Base-by-base conservation (phyloP, 1,140 invertebrate species). In the Ceratosolen fusciceps region DNA sequence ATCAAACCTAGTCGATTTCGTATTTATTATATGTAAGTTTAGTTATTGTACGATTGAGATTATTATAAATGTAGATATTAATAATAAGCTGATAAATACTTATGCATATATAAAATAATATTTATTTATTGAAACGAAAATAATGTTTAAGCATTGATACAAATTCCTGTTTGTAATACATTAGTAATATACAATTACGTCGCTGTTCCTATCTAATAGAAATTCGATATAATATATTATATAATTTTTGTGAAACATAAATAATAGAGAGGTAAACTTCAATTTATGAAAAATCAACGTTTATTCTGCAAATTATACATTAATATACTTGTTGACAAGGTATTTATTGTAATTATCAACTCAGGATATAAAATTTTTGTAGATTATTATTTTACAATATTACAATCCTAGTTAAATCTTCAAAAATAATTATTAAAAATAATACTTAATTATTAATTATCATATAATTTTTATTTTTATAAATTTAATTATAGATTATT, bases 231-330 rank as follows among this genome's bases (percentile, higher is more conserved):
- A 67, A 72, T 54, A 26, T 34, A 70, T 29, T 80, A 56, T 75
- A 80, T 80, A 75, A 75, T 80, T 80, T 80, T 80, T 75, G 62
- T 47, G 74, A 80, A 70, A 70, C 56, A 34, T 26, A 34, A 47
- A 14, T 19, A 52, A 67, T 75, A 65, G n/a, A 56, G 56, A 29
- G 49, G 58, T 14, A 70, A 39, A 67, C 14, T 47, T 29, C 29
- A 68, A 65, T 14, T 76, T n/a, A n/a, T n/a, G n/a, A n/a, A n/a
- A n/a, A n/a, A n/a, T n/a, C 12, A n/a, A 31, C 65, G 29, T 58
- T 29, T 31, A 39, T 34, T 5, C 3, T 54, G 19, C 19, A 3
- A 47, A 19, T 37, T 47, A 75, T 24, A 26, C 10, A n/a, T 60
- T 12, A 39, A 26, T n/a, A 37, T 43, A 37, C 2, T 43, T 54